Conservation (phyloP, 2,888 invertebrate species). For the Trichopoda pennipes region DNA sequence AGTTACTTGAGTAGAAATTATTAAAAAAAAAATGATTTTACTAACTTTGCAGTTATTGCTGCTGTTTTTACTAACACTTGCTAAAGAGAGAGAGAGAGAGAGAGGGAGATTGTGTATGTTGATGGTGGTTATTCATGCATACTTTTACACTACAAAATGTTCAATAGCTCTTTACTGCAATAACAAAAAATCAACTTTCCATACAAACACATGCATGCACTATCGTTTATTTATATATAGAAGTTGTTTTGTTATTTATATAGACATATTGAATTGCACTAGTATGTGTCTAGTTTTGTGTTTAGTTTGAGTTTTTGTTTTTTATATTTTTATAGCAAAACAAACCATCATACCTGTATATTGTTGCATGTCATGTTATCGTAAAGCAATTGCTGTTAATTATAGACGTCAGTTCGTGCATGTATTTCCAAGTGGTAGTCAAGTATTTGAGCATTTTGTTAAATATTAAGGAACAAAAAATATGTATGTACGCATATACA, state of each 20-base stretch:
- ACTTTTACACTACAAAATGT: slow-evolving; percentile 43
- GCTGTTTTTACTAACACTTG: slow-evolving; percentile 15
- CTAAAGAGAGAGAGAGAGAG: too few relatives aligned
- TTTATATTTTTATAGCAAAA: slow-evolving; percentile 23
- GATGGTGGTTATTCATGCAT: slow-evolving; percentile 61
- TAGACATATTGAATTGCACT: slow-evolving; percentile 7
- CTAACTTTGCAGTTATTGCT: not conserved
- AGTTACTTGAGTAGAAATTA: not conserved
- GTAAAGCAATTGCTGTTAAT: slow-evolving; percentile 70
- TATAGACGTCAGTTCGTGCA: slow-evolving; percentile 70
- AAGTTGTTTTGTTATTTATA: slow-evolving; percentile 15
- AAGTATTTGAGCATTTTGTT: slow-evolving; percentile 68
- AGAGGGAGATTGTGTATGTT: too few relatives aligned
- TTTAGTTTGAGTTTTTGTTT: not conserved
- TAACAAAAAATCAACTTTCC: not conserved
- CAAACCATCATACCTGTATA: slow-evolving; percentile 43
- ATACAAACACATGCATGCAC: not conserved
- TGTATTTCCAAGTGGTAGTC: slow-evolving; percentile 66
- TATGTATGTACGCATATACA: not conserved
- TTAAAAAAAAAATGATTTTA: not conserved
- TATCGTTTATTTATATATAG: slow-evolving; percentile 7
- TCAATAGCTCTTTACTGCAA: slow-evolving; percentile 30
- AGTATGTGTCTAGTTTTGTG: not conserved
- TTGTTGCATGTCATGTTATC: slow-evolving; percentile 69
- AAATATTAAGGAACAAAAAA: slow-evolving; percentile 16